phyloP scores from a whole-genome alignment of 2,113 vertebrate species.

The Rhea pennata region DNA sequence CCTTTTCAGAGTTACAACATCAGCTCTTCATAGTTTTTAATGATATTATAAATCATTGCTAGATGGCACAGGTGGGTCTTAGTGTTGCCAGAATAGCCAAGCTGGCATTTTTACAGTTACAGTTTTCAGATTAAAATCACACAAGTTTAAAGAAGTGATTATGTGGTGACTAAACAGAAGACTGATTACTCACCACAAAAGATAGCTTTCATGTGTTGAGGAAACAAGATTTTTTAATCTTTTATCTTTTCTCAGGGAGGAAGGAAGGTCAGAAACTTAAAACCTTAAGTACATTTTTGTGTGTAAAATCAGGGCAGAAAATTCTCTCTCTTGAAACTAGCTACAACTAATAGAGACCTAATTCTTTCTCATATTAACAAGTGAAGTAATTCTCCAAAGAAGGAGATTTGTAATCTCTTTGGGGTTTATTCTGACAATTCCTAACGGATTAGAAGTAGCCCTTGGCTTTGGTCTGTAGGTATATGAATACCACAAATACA shows the following conservation, averaged over 20 bases:
- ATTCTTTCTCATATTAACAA: not conserved
- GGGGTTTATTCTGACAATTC: not conserved
- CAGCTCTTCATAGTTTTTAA: not conserved
- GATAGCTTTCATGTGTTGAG: not conserved
- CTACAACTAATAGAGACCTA: not conserved
- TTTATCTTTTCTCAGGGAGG: not conserved
- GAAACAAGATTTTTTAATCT: not conserved
- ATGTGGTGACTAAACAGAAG: not conserved
- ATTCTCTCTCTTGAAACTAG: not conserved
- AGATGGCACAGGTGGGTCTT: not conserved
- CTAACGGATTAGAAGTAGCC: not conserved
- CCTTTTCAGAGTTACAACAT: not conserved
- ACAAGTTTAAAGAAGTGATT: not conserved
- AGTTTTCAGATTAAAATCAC: not conserved
- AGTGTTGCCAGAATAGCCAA: not conserved
- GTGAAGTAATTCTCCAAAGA: not conserved
- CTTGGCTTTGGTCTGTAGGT: not conserved
- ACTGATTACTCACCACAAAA: not conserved
- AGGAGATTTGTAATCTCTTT: not conserved
- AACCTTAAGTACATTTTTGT: not conserved
- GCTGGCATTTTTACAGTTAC: not conserved
- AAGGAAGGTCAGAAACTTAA: not conserved
- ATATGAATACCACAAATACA: not conserved
- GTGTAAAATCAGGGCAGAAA: not conserved
- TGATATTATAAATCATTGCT: not conserved